Percentiles rank a stretch among this genome's conserved stretches.
These are phyloP conservation scores for Cololabis saira DNA, from an alignment of 2,113 vertebrate species.

Conservation along the genomic window DNA sequence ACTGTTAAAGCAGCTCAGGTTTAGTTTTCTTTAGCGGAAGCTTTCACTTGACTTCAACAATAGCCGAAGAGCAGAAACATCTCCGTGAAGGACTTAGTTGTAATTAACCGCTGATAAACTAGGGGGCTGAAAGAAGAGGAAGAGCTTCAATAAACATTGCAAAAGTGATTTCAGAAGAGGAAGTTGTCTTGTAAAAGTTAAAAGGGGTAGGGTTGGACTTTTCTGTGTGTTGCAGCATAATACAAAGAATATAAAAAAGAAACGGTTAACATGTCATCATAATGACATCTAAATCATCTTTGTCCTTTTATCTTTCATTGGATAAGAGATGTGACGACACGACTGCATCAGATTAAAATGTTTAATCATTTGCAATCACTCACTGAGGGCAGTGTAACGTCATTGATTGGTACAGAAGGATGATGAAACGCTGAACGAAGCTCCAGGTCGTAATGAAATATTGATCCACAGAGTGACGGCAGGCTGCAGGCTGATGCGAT, in stretches of 20 bases:
- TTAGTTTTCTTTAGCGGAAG: too few relatives aligned
- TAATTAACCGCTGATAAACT: too few relatives aligned
- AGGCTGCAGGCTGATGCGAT: neutral
- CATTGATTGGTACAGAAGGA: conserved; percentile 4
- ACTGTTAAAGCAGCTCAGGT: too few relatives aligned
- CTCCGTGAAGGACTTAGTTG: too few relatives aligned
- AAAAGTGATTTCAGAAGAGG: neutral
- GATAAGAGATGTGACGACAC: neutral
- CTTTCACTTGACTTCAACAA: too few relatives aligned
- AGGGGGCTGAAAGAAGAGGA: neutral
- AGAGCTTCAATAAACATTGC: neutral
- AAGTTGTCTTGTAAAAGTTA: neutral
- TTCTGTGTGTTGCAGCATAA: neutral
- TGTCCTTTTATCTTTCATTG: neutral
- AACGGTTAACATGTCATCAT: conserved; percentile 5
- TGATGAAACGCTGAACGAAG: conserved; percentile 5
- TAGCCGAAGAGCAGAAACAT: too few relatives aligned
- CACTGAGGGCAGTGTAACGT: neutral
- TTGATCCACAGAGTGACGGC: conserved; percentile 47
- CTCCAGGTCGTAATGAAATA: conserved; percentile 62
- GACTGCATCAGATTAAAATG: neutral
- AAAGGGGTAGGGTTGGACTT: neutral
- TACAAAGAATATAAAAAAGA: neutral
- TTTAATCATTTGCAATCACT: neutral
- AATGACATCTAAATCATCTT: neutral